These are phyloP conservation scores for Zaprionus davidi DNA, from an alignment of 1,140 invertebrate genomes.

Conservation along the genomic window DNA sequence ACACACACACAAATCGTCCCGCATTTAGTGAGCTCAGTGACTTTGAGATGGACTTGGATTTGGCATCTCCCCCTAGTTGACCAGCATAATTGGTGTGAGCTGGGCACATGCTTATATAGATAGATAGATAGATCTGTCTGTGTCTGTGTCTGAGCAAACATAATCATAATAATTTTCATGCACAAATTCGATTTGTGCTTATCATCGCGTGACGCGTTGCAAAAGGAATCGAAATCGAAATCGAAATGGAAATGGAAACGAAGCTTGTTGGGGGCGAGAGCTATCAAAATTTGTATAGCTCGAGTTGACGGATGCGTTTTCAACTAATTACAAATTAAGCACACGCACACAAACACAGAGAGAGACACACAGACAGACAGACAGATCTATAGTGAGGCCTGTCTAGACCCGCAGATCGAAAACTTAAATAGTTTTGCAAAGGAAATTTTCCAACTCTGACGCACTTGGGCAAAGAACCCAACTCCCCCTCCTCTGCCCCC, in stretches of 20 bases:
- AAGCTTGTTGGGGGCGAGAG: constrained; percentile 16
- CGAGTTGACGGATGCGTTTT: constrained; percentile 55
- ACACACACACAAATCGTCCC: constrained; percentile 15
- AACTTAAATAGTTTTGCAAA: constrained; percentile 26
- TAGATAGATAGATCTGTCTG: neutral
- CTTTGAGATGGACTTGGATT: constrained; percentile 28
- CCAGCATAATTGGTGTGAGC: constrained; percentile 53
- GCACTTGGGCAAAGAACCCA: constrained; percentile 26
- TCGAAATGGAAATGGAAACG: neutral
- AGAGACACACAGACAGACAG: neutral
- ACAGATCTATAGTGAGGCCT: neutral
- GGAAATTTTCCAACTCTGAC: constrained; percentile 25
- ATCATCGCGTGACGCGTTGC: constrained; percentile 70
- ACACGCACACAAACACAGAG: neutral
- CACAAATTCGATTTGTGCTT: constrained; percentile 77
- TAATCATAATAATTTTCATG: constrained; percentile 64
- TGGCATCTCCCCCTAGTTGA: constrained; percentile 19
- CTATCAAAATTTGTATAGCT: constrained; percentile 51
- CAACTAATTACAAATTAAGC: constrained; percentile 54
- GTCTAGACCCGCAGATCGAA: constrained; percentile 31
- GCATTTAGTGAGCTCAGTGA: constrained; percentile 26
- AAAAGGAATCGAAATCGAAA: constrained; percentile 7
- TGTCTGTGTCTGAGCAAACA: constrained; percentile 20
- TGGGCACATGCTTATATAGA: neutral
- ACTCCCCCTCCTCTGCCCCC: too few relatives aligned